Conservation (phyloP, 2,113 vertebrate genomes). For the Gnathonemus longibarbis region DNA sequence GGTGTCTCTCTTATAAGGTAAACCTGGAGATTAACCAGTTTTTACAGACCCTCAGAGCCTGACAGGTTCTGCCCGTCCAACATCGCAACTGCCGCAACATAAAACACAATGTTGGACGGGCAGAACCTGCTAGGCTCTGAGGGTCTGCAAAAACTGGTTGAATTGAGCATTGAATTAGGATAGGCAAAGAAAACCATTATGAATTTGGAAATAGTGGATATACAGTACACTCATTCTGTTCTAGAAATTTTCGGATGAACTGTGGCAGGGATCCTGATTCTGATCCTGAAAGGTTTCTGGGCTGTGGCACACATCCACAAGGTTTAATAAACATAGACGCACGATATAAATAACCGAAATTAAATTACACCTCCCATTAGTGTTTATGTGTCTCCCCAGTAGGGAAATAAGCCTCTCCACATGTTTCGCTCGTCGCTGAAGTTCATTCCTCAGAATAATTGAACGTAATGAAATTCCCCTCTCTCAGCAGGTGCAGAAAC, state of each 20-base stretch:
- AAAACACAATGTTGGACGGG: neutral
- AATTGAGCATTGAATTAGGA: neutral
- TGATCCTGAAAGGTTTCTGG: neutral
- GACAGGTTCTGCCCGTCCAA: neutral
- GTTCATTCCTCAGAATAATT: slow-evolving; percentile 50
- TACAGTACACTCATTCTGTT: neutral
- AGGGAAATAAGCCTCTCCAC: slow-evolving; percentile 31
- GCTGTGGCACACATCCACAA: neutral
- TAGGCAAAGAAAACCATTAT: neutral
- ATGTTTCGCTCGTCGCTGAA: slow-evolving; percentile 40
- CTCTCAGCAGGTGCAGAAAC: slow-evolving; percentile 42
- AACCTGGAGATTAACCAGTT: neutral
- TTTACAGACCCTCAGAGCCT: neutral
- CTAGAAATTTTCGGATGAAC: neutral
- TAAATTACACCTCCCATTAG: slow-evolving; percentile 44
- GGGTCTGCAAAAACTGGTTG: no score
- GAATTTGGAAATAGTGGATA: neutral
- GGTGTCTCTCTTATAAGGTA: neutral
- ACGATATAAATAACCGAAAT: slow-evolving; percentile 47
- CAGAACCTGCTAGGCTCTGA: no score
- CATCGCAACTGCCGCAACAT: neutral
- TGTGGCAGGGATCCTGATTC: neutral
- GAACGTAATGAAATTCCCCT: slow-evolving; percentile 54
- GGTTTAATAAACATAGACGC: slow-evolving; percentile 17
- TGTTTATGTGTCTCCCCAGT: slow-evolving; percentile 23